A percentile compares a stretch with the other conserved stretches of the same genome.
Conservation (phyloP, 2,797 vertebrate genomes). For the Falco concolor region DNA sequence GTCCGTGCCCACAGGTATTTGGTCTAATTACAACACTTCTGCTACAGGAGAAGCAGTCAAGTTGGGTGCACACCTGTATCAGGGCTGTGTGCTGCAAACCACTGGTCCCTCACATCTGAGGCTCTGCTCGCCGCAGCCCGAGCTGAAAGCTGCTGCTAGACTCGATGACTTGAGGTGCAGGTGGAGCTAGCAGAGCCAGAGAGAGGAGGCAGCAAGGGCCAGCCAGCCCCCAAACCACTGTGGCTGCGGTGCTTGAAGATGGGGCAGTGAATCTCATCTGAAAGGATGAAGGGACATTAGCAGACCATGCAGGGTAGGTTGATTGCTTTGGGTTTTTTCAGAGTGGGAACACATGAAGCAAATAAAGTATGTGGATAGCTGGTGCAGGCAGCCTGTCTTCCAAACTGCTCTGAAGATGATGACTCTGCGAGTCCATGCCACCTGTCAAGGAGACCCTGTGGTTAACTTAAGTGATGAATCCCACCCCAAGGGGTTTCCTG, state of each 20-base stretch:
- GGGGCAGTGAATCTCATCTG: not conserved
- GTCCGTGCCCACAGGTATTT: not conserved
- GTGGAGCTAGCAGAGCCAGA: not conserved
- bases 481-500: not conserved
- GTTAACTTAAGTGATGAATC: not conserved
- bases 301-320: not conserved
- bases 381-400: not conserved
- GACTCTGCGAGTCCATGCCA: not conserved
- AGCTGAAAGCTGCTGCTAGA: not conserved
- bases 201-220: not conserved
- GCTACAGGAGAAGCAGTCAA: not conserved
- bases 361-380: not conserved
- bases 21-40: not conserved
- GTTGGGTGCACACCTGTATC: not conserved
- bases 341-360: not conserved
- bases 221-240: not conserved
- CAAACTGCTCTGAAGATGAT: not conserved
- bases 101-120: not conserved
- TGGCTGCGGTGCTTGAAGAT: not conserved
- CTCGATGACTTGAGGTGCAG: not conserved
- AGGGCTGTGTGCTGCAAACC: not conserved
- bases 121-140: not conserved
- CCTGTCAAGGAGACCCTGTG: not conserved
- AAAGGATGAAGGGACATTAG: not conserved
- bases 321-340: not conserved